Evolutionary conservation across 1,140 invertebrate genomes (phyloP), one percentile per base, ranked within the genome.

Genomic region (Popillia japonica): DNA sequence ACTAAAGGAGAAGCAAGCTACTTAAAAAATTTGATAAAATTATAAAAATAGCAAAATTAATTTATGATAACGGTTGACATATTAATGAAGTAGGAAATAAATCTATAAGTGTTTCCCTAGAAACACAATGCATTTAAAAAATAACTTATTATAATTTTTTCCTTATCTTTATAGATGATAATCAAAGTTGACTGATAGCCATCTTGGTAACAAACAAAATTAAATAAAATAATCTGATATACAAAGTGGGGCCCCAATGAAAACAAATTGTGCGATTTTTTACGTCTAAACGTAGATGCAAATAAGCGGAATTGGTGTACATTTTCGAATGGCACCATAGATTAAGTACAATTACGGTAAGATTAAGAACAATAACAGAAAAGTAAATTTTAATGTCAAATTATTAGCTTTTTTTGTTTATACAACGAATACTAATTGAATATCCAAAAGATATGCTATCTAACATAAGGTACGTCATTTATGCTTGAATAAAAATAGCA

Each of bases 361-460:
- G 27, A 34, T 34, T 34, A 34, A 34, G 4, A 34, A 34, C 27
- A 48, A 48, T 48, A 3, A n/a, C 10, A 68, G 61, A 34, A 68
- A 68, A 68, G 61, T 68, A 68, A 68, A 68, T 27, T 68, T 68
- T 68, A 68, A 68, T 68, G 61, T 68, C 22, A 23, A 68, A 23
- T 68, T 68, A 27, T 17, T 22, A 64, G 17, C 22, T 64, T 64
- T 64, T 64, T 64, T 64, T 68, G 61, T 68, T 68, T 68, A 27
- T 68, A 34, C 11, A 68, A 23, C 11, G 20, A 68, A 68, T 68
- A 68, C 3, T 34, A 68, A 68, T 68, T 27, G 61, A 6, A 55
- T 55, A n/a, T 17, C 14, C 6, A 55, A 17, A 55, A 55, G 48
- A 55, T 55, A 55, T n/a, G 14, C 17, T 55, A 55, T 55, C 48